Evolutionary conservation across 1,140 invertebrate species (phyloP), one percentile per base, ranked within the genome.

Genomic region (Zaprionus lachaisei): DNA sequence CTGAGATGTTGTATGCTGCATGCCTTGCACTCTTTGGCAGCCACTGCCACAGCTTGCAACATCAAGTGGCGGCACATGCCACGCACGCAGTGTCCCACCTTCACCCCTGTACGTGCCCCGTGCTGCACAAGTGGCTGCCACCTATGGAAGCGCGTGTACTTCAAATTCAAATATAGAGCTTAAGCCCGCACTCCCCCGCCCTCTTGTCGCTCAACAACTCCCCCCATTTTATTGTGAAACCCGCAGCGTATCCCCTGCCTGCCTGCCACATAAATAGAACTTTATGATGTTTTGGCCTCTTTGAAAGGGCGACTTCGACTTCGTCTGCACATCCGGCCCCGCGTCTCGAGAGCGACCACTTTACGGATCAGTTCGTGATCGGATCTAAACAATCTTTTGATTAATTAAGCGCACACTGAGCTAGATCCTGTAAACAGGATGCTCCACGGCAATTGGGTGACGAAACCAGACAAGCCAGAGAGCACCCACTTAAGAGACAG

Each of bases 11-110:
- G 5, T 14, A 31, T 11, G 41, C 37, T 56, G 72, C 37, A 41
- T 66, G 77, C 75, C 67, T 75, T 73, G 76, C 80, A 76, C 62
- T 44, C 44, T 55, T 73, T 44, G 49, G 60, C 74, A 77, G 80
- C 74, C 80, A 78, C 70, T 73, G 75, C 49, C 62, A 24, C 12
- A 20, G 24, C 17, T 2, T 20, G n/a, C 41, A 55, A 54, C 47
- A 73, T 79, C 84, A 83, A 89, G 81, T 84, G 75, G 80, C 67
- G 80, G 83, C 83, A 84, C 83, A 86, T 77, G 83, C 83, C 83
- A 81, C 62, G 38, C 15, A 17, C 41, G 6, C 49, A 17, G 31
- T 31, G 31, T 31, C 31, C 49, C 44, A 47, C n/a, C 54, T 4
- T 26, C 55, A 14, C 24, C 24, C 41, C 24, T 3, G n/a, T 34